These are phyloP conservation scores for Chaenodraco wilsoni DNA, from an alignment of 2,797 vertebrate species.

Conservation along the genomic window DNA sequence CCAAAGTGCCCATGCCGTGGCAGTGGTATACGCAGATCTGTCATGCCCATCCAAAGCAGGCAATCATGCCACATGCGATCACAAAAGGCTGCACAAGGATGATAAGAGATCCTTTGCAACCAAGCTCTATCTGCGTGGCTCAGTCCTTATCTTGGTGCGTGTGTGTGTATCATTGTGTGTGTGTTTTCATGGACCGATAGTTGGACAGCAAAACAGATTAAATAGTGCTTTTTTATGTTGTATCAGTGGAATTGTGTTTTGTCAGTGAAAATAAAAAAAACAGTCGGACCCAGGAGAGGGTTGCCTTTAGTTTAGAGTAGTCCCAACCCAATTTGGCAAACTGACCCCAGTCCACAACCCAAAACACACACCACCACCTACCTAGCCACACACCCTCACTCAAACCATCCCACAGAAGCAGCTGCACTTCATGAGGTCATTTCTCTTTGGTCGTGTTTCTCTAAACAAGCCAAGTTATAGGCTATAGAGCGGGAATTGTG, in stretches of 20 bases:
- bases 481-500: slow-evolving; percentile 23
- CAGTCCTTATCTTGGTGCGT: slow-evolving; percentile 57
- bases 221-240: slow-evolving; percentile 49
- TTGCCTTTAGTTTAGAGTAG: slow-evolving; percentile 30
- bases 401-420: slow-evolving; percentile 14
- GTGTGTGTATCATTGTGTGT: slow-evolving; percentile 11
- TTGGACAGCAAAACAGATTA: slow-evolving; percentile 54
- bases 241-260: slow-evolving; percentile 48
- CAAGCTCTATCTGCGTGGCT: slow-evolving; percentile 52
- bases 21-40: slow-evolving; percentile 59
- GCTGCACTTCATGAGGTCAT: slow-evolving; percentile 23
- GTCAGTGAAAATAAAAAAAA: slow-evolving; percentile 5
- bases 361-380: neutral
- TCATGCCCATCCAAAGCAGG: slow-evolving; percentile 57
- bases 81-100: slow-evolving; percentile 61
- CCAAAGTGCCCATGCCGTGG: slow-evolving; percentile 50
- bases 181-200: slow-evolving; percentile 37
- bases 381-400: neutral
- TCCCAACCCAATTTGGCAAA: slow-evolving; percentile 36
- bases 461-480: slow-evolving; percentile 45
- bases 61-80: slow-evolving; percentile 63
- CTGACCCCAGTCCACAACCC: slow-evolving; percentile 26
- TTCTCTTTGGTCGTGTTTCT: slow-evolving; percentile 30
- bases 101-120: slow-evolving; percentile 69
- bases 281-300: neutral